These are phyloP conservation scores for Frankliniella fusca DNA, from an alignment of 2,888 invertebrate genomes.

Conservation along the genomic window DNA sequence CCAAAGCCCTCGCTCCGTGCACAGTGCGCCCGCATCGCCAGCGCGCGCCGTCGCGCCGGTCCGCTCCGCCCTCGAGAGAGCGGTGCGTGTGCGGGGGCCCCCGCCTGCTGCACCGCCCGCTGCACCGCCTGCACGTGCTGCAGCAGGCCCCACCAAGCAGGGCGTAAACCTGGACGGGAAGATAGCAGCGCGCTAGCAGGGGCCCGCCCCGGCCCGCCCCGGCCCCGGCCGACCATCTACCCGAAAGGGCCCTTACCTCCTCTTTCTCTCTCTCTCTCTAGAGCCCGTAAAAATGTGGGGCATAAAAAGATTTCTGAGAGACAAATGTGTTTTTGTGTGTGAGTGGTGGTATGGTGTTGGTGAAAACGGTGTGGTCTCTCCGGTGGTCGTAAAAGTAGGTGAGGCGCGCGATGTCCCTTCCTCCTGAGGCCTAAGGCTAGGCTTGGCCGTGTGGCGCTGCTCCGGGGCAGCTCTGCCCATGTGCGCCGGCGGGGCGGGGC, in stretches of 20 bases:
- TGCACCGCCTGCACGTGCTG: too few species aligned
- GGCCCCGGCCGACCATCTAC: too few species aligned
- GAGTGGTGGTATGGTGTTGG: background rate
- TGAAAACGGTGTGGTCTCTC: slow-evolving; percentile 13
- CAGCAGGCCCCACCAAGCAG: too few species aligned
- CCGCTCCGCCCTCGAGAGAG: too few species aligned
- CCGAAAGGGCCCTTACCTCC: background rate
- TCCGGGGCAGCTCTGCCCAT: too few species aligned
- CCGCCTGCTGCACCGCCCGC: too few species aligned
- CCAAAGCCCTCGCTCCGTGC: background rate
- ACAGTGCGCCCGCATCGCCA: background rate
- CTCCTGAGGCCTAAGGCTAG: background rate
- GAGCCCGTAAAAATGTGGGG: slow-evolving; percentile 3
- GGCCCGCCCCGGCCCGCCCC: too few species aligned
- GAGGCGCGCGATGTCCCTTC: too few species aligned
- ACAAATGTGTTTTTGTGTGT: background rate
- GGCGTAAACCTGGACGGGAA: too few species aligned
- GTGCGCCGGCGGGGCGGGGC: background rate
- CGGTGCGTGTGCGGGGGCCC: too few species aligned
- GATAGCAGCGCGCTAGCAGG: background rate
- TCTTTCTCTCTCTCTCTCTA: background rate
- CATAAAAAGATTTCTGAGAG: background rate
- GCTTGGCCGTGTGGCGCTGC: background rate
- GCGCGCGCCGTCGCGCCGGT: too few species aligned
- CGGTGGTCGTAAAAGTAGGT: background rate